phyloP scores from a whole-genome alignment of 2,888 invertebrate species.

The Syrista parreyssii region DNA sequence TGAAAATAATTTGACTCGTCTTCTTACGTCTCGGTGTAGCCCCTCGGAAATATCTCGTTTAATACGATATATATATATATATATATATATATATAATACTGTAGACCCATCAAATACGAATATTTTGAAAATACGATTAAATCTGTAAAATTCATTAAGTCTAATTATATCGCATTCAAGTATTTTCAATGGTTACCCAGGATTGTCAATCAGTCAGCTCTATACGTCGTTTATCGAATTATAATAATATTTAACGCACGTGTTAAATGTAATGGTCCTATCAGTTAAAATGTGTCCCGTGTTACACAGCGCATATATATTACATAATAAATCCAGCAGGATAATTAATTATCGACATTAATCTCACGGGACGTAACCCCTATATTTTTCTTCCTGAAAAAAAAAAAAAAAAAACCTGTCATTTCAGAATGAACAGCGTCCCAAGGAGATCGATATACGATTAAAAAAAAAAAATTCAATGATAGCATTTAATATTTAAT shows the following conservation, averaged over 20 bases:
- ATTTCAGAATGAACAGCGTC: background rate
- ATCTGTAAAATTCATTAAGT: background rate
- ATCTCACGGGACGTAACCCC: background rate
- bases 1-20: too few species aligned
- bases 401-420: background rate
- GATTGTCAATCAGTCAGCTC: background rate
- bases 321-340: background rate
- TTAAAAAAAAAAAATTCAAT: background rate
- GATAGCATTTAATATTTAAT: background rate
- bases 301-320: background rate
- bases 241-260: background rate
- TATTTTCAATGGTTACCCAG: background rate
- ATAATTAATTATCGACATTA: background rate
- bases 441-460: background rate
- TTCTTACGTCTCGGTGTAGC: too few species aligned
- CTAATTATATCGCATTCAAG: background rate
- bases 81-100: background rate
- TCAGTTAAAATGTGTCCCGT: background rate
- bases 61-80: background rate
- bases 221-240: background rate
- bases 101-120: background rate
- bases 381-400: background rate
- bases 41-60: too few species aligned
- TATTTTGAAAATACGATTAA: background rate
- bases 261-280: background rate